Percentiles rank a stretch among this genome's conserved stretches.
Conservation (phyloP, 2,888 invertebrate genomes). For the Limnephilus marmoratus region DNA sequence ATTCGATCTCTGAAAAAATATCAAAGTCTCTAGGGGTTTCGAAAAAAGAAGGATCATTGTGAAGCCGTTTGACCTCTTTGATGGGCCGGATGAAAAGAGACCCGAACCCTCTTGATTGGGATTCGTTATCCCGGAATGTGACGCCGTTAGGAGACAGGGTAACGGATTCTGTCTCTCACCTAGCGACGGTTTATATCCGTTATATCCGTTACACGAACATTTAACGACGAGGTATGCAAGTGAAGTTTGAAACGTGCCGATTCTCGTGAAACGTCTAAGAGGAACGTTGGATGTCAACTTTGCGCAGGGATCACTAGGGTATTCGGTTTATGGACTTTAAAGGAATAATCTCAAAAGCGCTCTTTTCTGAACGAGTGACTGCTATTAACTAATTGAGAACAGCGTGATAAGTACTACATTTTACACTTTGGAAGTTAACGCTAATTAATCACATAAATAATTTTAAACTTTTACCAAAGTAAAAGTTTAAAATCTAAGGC, state of each 20-base stretch:
- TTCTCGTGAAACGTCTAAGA: background rate
- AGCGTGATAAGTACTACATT: background rate
- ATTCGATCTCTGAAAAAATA: slow-evolving; percentile 29
- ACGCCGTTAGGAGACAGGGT: slow-evolving; percentile 19
- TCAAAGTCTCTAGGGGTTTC: background rate
- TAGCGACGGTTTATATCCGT: slow-evolving; percentile 3
- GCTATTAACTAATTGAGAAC: background rate
- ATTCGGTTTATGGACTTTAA: background rate
- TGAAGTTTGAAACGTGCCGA: slow-evolving; percentile 36
- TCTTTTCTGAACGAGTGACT: background rate
- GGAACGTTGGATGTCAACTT: background rate
- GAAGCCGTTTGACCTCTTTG: slow-evolving; percentile 37
- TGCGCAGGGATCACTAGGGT: background rate
- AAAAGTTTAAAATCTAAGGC: too few relatives aligned
- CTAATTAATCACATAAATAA: too few relatives aligned
- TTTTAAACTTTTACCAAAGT: too few relatives aligned
- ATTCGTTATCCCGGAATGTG: slow-evolving; percentile 28
- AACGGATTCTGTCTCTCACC: slow-evolving; percentile 29
- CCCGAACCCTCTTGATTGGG: slow-evolving; percentile 18
- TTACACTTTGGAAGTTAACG: background rate
- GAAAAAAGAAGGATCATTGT: slow-evolving; percentile 17
- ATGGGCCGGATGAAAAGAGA: slow-evolving; percentile 16
- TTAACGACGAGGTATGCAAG: slow-evolving; percentile 41
- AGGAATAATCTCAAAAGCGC: background rate
- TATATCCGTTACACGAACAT: slow-evolving; percentile 38